Base-by-base conservation (phyloP, 2,797 vertebrate genomes). In the Serranus cabrilla region DNA sequence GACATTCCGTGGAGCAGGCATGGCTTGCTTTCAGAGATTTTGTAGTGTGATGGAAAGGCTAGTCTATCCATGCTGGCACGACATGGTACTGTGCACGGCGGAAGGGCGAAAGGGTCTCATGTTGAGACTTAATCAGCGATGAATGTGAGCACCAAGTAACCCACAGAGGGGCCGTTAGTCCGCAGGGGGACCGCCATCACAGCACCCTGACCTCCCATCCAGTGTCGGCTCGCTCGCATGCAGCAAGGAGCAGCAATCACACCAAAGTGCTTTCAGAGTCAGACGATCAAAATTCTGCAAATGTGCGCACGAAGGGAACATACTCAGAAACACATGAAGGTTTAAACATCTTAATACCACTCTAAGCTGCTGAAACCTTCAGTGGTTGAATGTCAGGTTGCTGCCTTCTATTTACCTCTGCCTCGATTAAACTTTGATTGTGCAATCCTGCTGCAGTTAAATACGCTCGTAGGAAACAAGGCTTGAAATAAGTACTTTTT, bases 361-460 rank as follows among this genome's bases (percentile, higher is more conserved):
- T 82, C 67, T 59, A 68, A 84, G 81, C 62, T 65, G 56, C 40
- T 80, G 65, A 65, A 65, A 86, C 64, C 40, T 37, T 66, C 37
- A 49, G 27, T 13, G 27, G 50, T 20, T 58, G 3, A 25, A 52
- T 0, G 0, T 81, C 17, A 46, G 31, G 13, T 66, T 49, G 43
- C 46, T 42, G 11, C 62, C 68, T 60, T 65, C 40, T 76, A 43
- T 83, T 83, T 74, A 51, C 55, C 52, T 69, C 61, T 55, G 39
- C 50, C 55, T 64, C 65, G 62, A 84, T 87, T 80, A 81, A 80
- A 83, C 64, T 76, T 88, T 89, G 78, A 87, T 84, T 69, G 73
- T 59, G 39, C 20, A 60, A 55, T 56, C 72, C 49, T 69, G 51
- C 45, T 49, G 51, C 42, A 54, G 60, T 85, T 79, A 80, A 72